Percentiles rank a stretch among this genome's conserved stretches.
These are phyloP conservation scores for Microvelia longipes DNA, from an alignment of 1,140 invertebrate species.

Conservation along the genomic window DNA sequence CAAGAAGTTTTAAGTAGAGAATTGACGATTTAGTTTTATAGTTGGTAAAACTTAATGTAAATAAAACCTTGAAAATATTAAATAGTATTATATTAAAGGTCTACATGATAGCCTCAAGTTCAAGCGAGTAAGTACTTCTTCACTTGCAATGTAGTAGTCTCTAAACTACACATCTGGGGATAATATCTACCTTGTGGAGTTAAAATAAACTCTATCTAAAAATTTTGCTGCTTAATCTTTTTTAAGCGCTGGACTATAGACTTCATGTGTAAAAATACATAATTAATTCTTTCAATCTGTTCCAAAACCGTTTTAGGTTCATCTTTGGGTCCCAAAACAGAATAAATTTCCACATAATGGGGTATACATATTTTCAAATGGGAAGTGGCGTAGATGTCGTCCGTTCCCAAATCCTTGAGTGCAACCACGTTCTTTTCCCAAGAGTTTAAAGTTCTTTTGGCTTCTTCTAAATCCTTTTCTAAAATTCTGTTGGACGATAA, in stretches of 20 bases:
- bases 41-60: no score
- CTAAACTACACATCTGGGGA: no score
- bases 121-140: no score
- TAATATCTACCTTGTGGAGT: no score
- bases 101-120: no score
- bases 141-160: no score
- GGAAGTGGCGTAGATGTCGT: not conserved
- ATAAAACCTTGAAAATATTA: no score
- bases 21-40: no score
- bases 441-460: not conserved
- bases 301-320: not conserved
- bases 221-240: no score
- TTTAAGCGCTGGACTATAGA: not conserved
- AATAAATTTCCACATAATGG: not conserved
- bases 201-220: no score
- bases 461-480: not conserved
- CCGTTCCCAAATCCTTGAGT: not conserved
- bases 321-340: not conserved
- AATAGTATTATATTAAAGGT: no score
- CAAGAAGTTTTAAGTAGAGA: no score
- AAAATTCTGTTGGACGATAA: not conserved
- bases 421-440: not conserved
- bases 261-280: not conserved
- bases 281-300: not conserved
- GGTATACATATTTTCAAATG: not conserved